These are phyloP conservation scores for Entomobrya multifasciata DNA, from an alignment of 2,888 invertebrate genomes.

Conservation along the genomic window DNA sequence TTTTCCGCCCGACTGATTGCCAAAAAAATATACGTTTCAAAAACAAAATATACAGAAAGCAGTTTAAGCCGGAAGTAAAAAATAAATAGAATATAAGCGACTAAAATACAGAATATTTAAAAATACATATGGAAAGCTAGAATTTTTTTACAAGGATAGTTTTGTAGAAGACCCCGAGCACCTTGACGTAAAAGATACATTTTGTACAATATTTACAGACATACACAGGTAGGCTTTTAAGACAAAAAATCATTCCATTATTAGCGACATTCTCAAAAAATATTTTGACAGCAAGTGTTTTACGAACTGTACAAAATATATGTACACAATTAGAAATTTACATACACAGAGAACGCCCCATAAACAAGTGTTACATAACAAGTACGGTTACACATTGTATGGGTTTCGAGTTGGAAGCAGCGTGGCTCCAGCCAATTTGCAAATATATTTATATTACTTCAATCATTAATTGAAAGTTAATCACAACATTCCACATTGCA, in stretches of 20 bases:
- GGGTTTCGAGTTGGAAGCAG: slow-evolving; percentile 69
- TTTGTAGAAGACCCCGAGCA: too few relatives aligned
- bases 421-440: slow-evolving; percentile 65
- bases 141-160: too few relatives aligned
- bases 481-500: background rate
- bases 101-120: too few relatives aligned
- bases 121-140: too few relatives aligned
- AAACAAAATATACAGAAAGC: background rate
- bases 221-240: background rate
- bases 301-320: slow-evolving; percentile 39
- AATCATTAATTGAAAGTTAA: slow-evolving; percentile 37
- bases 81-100: too few relatives aligned
- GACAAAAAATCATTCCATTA: slow-evolving; percentile 39
- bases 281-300: slow-evolving; percentile 28
- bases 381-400: slow-evolving; percentile 55
- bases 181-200: background rate
- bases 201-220: too few relatives aligned
- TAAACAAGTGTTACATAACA: slow-evolving; percentile 53
- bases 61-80: too few relatives aligned
- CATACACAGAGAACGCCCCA: slow-evolving; percentile 52
- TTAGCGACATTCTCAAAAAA: slow-evolving; percentile 21
- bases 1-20: background rate
- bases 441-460: slow-evolving; percentile 39
- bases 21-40: background rate
- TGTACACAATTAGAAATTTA: slow-evolving; percentile 29